Evolutionary conservation across 2,113 vertebrate species (phyloP).

Genomic region (Rhinogobius similis): DNA sequence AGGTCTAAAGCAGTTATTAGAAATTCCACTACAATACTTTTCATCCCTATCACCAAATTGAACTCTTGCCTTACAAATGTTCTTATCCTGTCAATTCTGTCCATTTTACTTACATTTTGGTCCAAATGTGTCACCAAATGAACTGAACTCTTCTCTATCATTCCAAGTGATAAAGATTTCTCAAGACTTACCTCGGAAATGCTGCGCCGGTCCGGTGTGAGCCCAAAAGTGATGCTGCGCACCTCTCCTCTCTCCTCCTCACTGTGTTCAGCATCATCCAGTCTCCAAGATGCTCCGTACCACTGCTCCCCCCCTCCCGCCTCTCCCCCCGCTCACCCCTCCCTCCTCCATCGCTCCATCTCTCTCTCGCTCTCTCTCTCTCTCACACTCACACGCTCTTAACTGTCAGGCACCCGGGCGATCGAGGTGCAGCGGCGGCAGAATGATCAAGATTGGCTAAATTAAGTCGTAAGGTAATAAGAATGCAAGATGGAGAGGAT

Average conservation of each 20-base stretch:
- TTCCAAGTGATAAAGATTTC: neutral
- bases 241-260: neutral
- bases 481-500: neutral
- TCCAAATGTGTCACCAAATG: neutral
- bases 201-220: neutral
- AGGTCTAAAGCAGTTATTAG: neutral
- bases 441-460: neutral
- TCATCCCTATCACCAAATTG: too few species aligned
- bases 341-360: neutral
- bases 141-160: neutral
- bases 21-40: neutral
- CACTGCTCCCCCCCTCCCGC: neutral
- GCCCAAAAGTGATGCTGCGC: neutral
- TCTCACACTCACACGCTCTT: neutral
- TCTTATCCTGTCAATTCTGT: neutral
- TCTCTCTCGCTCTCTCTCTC: neutral
- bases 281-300: neutral
- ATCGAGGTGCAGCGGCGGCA: neutral
- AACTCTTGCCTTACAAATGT: too few species aligned
- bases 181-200: neutral
- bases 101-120: neutral
- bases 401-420: neutral
- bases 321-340: neutral
- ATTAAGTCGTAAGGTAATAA: conserved; percentile 1
- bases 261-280: conserved; percentile 5